phyloP scores from a whole-genome alignment of 2,888 invertebrate species.

The Tribolium freemani region DNA sequence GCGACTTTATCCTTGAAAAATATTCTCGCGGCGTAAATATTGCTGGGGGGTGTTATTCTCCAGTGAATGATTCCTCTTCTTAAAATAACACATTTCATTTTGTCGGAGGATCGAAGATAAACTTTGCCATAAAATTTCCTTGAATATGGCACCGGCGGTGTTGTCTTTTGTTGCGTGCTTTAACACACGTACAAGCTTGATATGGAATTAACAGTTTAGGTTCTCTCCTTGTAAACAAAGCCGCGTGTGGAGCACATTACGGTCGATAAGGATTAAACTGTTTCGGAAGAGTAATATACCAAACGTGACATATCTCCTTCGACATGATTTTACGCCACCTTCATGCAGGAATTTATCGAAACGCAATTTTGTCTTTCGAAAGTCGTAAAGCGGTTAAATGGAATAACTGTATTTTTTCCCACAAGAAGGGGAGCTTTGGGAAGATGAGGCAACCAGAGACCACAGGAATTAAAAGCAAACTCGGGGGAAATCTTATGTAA shows the following conservation, averaged over 20 bases:
- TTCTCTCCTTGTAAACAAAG: slow-evolving; percentile 22
- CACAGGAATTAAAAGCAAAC: not conserved
- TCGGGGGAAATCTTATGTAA: not conserved
- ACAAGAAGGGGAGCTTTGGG: not conserved
- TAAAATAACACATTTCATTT: slow-evolving; percentile 27
- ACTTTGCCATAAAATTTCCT: slow-evolving; percentile 22
- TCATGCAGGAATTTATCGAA: not conserved
- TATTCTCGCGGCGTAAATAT: slow-evolving; percentile 24
- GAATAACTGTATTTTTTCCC: not conserved
- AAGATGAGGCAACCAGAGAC: not conserved
- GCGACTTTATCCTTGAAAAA: slow-evolving; percentile 27
- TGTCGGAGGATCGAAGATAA: slow-evolving; percentile 12
- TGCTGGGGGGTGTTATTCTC: slow-evolving; percentile 19
- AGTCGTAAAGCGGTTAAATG: not conserved
- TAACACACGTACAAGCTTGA: slow-evolving; percentile 26
- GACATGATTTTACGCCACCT: not conserved
- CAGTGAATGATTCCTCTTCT: slow-evolving; percentile 22
- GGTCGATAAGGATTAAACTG: slow-evolving; percentile 21
- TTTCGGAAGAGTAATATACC: slow-evolving; percentile 6
- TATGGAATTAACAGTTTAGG: slow-evolving; percentile 25
- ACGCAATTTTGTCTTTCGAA: not conserved
- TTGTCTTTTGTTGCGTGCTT: slow-evolving; percentile 31
- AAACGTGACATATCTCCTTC: slow-evolving; percentile 17
- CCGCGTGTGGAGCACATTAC: slow-evolving; percentile 13
- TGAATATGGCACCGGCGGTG: not conserved